Evolutionary conservation across 1,140 invertebrate species (phyloP).

Genomic region (Nixonia krombeini): DNA sequence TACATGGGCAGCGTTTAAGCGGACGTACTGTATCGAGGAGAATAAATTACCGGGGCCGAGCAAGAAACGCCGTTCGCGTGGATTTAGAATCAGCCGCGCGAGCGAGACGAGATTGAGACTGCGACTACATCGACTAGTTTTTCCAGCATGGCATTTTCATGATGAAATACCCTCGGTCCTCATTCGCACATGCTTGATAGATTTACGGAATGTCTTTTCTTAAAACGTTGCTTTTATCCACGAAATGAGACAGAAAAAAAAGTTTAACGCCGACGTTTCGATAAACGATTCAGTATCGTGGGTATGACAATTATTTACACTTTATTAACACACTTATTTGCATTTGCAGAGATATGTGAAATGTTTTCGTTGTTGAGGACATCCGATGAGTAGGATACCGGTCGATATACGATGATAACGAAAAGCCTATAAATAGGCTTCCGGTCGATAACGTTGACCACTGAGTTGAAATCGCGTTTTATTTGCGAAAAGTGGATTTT

Average conservation of each 20-base stretch:
- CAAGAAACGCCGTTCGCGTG: conserved; percentile 12
- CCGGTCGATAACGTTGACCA: too few species aligned
- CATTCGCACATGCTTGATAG: conserved; percentile 14
- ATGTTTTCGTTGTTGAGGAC: too few species aligned
- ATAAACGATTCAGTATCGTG: conserved; percentile 1
- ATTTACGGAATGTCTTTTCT: neutral
- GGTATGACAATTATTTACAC: too few species aligned
- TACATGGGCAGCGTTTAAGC: conserved; percentile 14
- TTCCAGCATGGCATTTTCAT: conserved; percentile 13
- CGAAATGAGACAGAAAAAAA: neutral
- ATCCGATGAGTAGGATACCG: too few species aligned
- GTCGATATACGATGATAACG: too few species aligned
- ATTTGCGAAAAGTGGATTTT: too few species aligned
- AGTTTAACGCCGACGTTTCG: neutral
- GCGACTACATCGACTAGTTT: conserved; percentile 17
- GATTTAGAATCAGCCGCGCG: conserved; percentile 21
- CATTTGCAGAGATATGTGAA: too few species aligned
- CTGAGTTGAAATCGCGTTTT: too few species aligned
- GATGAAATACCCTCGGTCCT: conserved; percentile 11
- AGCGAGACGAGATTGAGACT: conserved; percentile 18
- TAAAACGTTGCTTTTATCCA: conserved; percentile 1
- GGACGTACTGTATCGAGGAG: conserved; percentile 9
- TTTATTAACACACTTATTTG: too few species aligned
- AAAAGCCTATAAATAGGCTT: too few species aligned
- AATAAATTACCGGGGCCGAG: conserved; percentile 11